Conservation (phyloP, 2,888 invertebrate genomes). For the Clepsis dumicolana region DNA sequence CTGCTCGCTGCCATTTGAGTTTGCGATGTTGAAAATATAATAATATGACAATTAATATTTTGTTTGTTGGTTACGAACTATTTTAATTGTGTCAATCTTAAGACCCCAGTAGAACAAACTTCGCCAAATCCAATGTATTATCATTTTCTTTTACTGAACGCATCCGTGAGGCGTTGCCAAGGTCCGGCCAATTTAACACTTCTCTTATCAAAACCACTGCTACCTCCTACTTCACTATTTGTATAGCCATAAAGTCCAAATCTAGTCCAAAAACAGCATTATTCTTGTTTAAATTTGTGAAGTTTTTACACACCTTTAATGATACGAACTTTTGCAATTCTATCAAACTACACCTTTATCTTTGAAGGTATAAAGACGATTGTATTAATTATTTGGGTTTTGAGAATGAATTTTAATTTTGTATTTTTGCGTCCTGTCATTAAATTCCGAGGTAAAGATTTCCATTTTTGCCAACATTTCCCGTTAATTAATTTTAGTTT, state of each 20-base stretch:
- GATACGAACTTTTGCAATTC: background rate
- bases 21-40: no score
- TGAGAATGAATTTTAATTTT: background rate
- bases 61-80: no score
- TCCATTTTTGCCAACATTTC: constrained; percentile 37
- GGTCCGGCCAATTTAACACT: constrained; percentile 37
- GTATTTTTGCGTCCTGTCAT: constrained; percentile 33
- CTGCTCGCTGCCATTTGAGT: no score
- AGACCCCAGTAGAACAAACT: constrained; percentile 22
- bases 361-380: constrained; percentile 28
- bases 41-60: no score
- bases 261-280: background rate
- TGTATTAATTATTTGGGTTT: constrained; percentile 5
- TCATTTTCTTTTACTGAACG: constrained; percentile 40
- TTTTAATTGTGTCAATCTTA: no score
- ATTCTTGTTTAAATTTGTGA: background rate
- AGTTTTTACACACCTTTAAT: background rate
- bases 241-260: background rate
- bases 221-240: background rate
- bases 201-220: background rate
- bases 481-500: constrained; percentile 30
- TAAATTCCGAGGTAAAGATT: constrained; percentile 38
- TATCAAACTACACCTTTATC: constrained; percentile 17
- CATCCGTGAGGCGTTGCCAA: constrained; percentile 38
- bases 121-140: constrained; percentile 25